Conservation (phyloP, 2,113 vertebrate species). For the Paradoxurus hermaphroditus region DNA sequence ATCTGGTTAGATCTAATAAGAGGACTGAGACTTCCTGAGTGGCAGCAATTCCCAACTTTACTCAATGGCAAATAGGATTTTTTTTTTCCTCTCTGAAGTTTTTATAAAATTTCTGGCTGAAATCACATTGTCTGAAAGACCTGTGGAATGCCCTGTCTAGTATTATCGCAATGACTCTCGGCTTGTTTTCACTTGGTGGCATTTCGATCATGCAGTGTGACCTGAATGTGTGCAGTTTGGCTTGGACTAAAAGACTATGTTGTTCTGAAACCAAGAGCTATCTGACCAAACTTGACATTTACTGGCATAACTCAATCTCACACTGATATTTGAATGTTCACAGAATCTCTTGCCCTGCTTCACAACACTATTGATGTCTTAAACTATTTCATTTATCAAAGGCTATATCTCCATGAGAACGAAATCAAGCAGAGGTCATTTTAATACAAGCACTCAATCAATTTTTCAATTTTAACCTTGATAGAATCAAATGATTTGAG, state of each 20-base stretch:
- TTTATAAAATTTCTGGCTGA: conserved; percentile 47
- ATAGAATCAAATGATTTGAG: not conserved
- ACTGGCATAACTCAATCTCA: conserved; percentile 39
- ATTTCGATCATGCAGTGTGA: conserved; percentile 42
- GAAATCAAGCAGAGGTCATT: conserved; percentile 1
- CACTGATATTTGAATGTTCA: conserved; percentile 15
- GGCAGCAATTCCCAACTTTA: conserved; percentile 15
- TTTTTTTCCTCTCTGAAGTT: conserved; percentile 8
- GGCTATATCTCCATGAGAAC: not conserved
- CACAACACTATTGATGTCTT: conserved; percentile 11
- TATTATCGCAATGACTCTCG: conserved; percentile 6
- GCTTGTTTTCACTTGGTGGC: conserved; percentile 41
- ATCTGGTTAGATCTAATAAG: not conserved
- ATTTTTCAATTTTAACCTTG: conserved; percentile 25
- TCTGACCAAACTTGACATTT: conserved; percentile 47
- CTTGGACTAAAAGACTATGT: conserved; percentile 20
- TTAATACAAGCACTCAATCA: conserved; percentile 32
- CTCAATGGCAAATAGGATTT: conserved; percentile 35
- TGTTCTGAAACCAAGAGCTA: conserved; percentile 24
- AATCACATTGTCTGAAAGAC: conserved; percentile 44
- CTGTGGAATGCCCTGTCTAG: not conserved
- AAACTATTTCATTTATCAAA: conserved; percentile 30
- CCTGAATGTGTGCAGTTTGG: conserved; percentile 33
- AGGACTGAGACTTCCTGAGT: not conserved
- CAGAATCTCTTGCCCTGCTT: not conserved